Evolutionary conservation across 2,888 invertebrate genomes (phyloP), one percentile per base, ranked within the genome.

Genomic region (Athripsodes cinereus): DNA sequence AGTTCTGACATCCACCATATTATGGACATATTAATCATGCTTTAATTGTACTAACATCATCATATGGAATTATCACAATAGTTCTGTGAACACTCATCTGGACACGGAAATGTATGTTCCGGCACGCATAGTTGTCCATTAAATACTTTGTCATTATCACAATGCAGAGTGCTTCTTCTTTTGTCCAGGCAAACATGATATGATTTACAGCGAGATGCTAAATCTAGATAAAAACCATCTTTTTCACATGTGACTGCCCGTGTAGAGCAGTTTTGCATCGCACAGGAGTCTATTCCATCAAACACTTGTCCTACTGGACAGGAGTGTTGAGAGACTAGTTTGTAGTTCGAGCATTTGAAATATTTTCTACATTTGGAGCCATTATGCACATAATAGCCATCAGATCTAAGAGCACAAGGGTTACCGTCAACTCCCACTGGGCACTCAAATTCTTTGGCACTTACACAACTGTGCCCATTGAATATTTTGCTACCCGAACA

Each of bases 171-270:
- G 0, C 81, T 82, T 60, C 78, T 71, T 13, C 69, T 68, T 1
- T 82, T 82, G 57, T 74, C 73, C 16, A 81, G 77, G 66, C 84
- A 84, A 69, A 80, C 80, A 69, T 77, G 81, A 69, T 83, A 84
- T 8, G 72, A 73, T 46, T 71, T 72, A 68, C 83, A 83, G 2
- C 72, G 71, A 0, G 79, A 75, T 1, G 75, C 73, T 34, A 72
- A 71, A 65, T 81, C 78, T 8, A 76, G 70, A 71, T 73, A 83
- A 70, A 83, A 83, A 1, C 83, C 84, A 68, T 82, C 78, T 2
- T 71, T 68, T 54, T 72, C 69, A 69, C 80, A 79, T 20, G 62
- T 62, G 31, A 60, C 58, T 10, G 57, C 31, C 18, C 66, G 66
- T 19, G 67, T 64, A n/a, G 62, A 64, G 58, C 69, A 70, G 40